Evolutionary conservation across 2,113 vertebrate genomes (phyloP).

Genomic region (Clarias magur): DNA sequence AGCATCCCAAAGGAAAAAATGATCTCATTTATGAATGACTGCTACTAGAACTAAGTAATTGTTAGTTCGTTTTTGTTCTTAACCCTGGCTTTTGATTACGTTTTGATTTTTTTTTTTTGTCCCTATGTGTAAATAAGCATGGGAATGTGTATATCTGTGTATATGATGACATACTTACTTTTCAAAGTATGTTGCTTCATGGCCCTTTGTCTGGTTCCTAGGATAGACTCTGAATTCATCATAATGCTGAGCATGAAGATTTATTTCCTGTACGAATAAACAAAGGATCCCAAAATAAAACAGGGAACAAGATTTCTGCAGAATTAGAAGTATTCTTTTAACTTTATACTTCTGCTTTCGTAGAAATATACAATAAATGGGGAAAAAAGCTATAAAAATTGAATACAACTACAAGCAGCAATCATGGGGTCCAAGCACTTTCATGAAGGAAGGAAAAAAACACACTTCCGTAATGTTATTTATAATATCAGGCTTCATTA

Average conservation of each 20-base stretch:
- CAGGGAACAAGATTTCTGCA: background rate
- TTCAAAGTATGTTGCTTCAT: background rate
- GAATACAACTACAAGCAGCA: background rate
- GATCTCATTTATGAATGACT: background rate
- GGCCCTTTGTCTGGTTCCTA: background rate
- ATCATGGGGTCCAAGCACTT: background rate
- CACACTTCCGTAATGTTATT: background rate
- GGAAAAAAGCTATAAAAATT: background rate
- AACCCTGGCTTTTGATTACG: background rate
- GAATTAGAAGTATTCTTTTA: background rate
- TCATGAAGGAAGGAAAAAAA: background rate
- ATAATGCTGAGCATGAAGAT: background rate
- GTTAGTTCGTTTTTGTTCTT: background rate
- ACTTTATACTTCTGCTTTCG: background rate
- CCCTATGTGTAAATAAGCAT: background rate
- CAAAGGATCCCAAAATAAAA: background rate
- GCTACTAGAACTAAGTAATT: background rate
- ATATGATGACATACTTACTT: background rate
- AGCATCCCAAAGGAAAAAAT: background rate
- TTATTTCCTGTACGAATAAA: background rate
- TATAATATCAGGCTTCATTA: background rate
- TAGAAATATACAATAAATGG: background rate
- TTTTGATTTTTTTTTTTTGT: background rate
- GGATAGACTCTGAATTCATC: background rate
- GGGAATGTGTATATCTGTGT: background rate